phyloP scores from a whole-genome alignment of 2,797 vertebrate genomes.

The Spheniscus humboldti region DNA sequence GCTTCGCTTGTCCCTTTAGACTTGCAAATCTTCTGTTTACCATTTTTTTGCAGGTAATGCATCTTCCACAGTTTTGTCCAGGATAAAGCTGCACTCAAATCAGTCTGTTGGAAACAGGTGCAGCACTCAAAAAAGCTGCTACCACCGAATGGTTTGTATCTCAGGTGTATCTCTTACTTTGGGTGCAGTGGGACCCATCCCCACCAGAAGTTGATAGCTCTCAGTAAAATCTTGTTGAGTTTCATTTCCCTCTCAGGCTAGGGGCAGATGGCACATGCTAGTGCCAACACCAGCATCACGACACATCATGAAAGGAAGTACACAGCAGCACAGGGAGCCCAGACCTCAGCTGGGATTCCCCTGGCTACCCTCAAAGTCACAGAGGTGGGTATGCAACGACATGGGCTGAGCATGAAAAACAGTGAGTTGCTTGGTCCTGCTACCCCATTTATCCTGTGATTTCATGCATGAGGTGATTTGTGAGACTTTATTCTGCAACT shows the following conservation, averaged over 20 bases:
- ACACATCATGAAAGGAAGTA: background rate
- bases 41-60: background rate
- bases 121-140: background rate
- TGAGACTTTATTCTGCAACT: background rate
- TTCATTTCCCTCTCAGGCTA: background rate
- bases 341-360: background rate
- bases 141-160: background rate
- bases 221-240: background rate
- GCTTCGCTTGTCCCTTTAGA: background rate
- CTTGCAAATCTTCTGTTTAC: background rate
- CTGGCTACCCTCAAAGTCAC: background rate
- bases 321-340: background rate
- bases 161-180: background rate
- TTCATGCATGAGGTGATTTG: background rate
- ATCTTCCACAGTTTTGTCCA: background rate
- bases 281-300: background rate
- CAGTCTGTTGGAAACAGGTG: background rate
- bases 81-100: background rate
- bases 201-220: background rate
- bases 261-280: background rate
- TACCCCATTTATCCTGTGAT: background rate
- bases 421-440: background rate
- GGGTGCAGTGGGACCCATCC: background rate
- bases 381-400: rapidly evolving
- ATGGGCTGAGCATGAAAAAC: background rate